A percentile compares a stretch with the other conserved stretches of the same genome.
phyloP scores from a whole-genome alignment of 1,140 invertebrate genomes.

The Neelides sp. region DNA sequence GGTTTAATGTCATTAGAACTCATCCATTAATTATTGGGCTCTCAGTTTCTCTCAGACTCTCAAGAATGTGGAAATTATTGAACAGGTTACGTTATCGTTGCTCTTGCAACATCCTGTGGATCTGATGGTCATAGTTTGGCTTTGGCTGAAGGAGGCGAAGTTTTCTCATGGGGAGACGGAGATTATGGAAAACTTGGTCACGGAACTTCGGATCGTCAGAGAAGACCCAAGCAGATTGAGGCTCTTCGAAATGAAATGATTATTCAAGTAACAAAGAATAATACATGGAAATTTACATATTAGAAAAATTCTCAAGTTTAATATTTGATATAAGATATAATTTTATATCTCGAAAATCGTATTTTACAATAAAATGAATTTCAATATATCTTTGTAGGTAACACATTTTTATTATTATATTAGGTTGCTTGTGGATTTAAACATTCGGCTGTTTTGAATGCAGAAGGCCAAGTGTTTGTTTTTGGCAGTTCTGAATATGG shows the following conservation, averaged over 20 bases:
- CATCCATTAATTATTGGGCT: no score
- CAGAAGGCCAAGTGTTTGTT: conserved; percentile 51
- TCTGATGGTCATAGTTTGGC: conserved; percentile 50
- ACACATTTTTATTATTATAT: conserved; percentile 10
- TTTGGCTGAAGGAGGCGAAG: conserved; percentile 47
- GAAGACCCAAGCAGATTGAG: conserved; percentile 52
- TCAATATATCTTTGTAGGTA: background rate
- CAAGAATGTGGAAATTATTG: no score
- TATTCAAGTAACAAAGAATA: conserved; percentile 38
- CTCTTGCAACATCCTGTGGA: conserved; percentile 49
- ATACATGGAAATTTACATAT: background rate
- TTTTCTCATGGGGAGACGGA: conserved; percentile 32
- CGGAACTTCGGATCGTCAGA: conserved; percentile 51
- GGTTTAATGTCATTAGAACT: conserved; percentile 38
- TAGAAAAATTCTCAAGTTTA: background rate
- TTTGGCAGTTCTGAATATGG: conserved; percentile 58
- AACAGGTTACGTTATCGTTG: conserved; percentile 49
- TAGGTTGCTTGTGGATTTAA: conserved; percentile 53
- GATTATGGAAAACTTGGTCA: conserved; percentile 54
- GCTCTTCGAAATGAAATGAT: conserved; percentile 50
- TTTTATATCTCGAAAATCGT: conserved; percentile 1
- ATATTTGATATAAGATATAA: conserved; percentile 5
- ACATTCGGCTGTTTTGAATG: conserved; percentile 52
- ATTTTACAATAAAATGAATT: background rate
- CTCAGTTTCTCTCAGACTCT: no score